Conservation (phyloP, 2,113 vertebrate species). For the Gallinago paraguaiae region DNA sequence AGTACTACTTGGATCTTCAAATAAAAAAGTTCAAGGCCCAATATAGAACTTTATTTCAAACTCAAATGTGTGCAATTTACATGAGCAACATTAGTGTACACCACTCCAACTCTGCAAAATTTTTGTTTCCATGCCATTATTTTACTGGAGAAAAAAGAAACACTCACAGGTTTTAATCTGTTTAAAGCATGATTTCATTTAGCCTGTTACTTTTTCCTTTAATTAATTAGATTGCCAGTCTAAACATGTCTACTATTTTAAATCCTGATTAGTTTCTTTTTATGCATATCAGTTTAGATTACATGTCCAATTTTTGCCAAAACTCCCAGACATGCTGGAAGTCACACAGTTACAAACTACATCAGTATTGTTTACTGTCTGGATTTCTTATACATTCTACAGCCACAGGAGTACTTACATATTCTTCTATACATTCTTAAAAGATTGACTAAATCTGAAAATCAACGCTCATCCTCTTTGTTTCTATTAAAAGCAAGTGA, state of each 20-base stretch:
- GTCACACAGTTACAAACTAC: conserved; percentile 4
- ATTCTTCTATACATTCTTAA: not conserved
- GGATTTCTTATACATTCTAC: conserved; percentile 32
- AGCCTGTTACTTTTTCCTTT: conserved; percentile 28
- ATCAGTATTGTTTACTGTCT: conserved; percentile 57
- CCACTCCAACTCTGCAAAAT: not conserved
- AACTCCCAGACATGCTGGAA: conserved; percentile 53
- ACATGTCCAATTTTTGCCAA: conserved; percentile 38
- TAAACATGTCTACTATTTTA: conserved; percentile 49
- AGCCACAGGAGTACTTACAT: not conserved
- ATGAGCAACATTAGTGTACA: not conserved
- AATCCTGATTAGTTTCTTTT: conserved; percentile 36
- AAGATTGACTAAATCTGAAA: not conserved
- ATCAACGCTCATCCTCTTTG: not conserved
- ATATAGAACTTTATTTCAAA: not conserved
- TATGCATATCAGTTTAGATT: conserved; percentile 61
- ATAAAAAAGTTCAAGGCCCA: not conserved
- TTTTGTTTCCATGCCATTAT: not conserved
- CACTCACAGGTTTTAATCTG: not conserved
- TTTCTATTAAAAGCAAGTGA: not conserved
- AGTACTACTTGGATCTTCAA: not conserved
- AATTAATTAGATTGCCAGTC: conserved; percentile 50
- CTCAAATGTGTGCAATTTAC: not conserved
- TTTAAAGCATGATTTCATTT: conserved; percentile 38
- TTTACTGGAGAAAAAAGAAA: not conserved